Evolutionary conservation across 2,888 invertebrate genomes (phyloP).

Genomic region (Lapara coniferarum): DNA sequence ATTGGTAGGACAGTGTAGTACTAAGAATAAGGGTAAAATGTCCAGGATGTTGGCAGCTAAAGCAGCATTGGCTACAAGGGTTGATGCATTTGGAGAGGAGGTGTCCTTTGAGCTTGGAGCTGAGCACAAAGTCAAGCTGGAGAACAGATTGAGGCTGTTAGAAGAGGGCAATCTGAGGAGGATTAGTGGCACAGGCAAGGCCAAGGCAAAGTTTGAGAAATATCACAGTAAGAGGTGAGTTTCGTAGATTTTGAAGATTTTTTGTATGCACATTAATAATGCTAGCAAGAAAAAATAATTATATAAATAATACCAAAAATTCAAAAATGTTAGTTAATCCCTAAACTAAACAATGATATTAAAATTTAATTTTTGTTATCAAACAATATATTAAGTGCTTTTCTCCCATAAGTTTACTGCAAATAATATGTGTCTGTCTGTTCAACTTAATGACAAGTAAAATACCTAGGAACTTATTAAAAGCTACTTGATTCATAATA

Average conservation of each 20-base stretch:
- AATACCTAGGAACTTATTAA: no score
- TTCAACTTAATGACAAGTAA: no score
- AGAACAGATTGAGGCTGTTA: conserved; percentile 89
- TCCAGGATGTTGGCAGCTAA: conserved; percentile 99
- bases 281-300: no score
- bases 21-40: conserved; percentile 96
- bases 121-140: conserved; percentile 94
- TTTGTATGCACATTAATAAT: background rate
- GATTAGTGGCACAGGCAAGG: conserved; percentile 95
- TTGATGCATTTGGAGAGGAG: conserved; percentile 98
- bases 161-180: conserved; percentile 93
- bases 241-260: background rate
- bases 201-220: conserved; percentile 95
- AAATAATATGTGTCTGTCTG: no score
- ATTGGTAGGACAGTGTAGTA: conserved; percentile 94
- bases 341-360: no score
- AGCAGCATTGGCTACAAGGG: conserved; percentile 94
- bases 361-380: no score
- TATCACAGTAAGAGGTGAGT: conserved; percentile 91
- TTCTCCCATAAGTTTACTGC: no score
- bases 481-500: no score
- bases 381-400: no score
- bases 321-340: no score
- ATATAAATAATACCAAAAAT: no score
- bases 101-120: conserved; percentile 92